Percentiles rank a stretch among this genome's conserved stretches.
Evolutionary conservation across 2,113 vertebrate species (phyloP).

Genomic region (Nettapus auritus): DNA sequence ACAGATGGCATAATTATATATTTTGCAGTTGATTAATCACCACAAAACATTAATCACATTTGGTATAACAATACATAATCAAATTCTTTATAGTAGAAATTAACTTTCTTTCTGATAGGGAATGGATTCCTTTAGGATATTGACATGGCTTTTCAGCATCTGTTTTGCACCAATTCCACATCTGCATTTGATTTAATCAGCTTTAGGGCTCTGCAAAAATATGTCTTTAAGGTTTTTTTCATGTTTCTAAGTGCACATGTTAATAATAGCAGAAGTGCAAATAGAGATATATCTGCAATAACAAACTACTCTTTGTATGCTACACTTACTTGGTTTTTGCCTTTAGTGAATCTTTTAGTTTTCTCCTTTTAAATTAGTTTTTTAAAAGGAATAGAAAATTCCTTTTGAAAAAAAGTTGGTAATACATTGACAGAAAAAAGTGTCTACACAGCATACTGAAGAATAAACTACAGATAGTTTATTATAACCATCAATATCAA

Average conservation of each 20-base stretch:
- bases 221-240: constrained; percentile 74
- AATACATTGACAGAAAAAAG: not conserved
- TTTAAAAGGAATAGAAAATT: not conserved
- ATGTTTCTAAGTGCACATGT: constrained; percentile 44
- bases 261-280: constrained; percentile 66
- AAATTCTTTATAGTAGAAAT: constrained; percentile 84
- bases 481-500: not conserved
- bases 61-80: constrained; percentile 83
- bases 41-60: constrained; percentile 88
- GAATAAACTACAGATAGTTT: not conserved
- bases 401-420: not conserved
- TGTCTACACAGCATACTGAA: not conserved
- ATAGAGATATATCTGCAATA: constrained; percentile 49
- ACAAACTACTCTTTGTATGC: constrained; percentile 7
- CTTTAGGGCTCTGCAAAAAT: constrained; percentile 72
- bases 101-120: constrained; percentile 80
- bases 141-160: constrained; percentile 79
- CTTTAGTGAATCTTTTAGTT: not conserved
- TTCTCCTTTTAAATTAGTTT: constrained; percentile 6
- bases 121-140: constrained; percentile 84
- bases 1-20: constrained; percentile 84
- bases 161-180: constrained; percentile 78
- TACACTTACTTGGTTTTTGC: not conserved
- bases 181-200: constrained; percentile 81
- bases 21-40: constrained; percentile 87